Base-by-base conservation (phyloP, 2,888 invertebrate genomes). In the Sturmia bella region DNA sequence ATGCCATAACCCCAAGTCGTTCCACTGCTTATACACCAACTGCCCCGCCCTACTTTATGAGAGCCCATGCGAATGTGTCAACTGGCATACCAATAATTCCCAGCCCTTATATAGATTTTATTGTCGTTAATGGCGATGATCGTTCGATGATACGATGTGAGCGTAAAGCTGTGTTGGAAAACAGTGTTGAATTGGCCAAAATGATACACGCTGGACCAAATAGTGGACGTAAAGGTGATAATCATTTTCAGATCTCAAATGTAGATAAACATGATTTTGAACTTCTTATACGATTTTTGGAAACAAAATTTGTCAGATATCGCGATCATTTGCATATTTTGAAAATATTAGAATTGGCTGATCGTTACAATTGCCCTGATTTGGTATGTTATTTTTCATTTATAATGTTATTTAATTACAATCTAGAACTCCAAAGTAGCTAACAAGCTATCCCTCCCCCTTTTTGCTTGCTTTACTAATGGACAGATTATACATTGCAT, bases 321-420 rank as follows among this genome's bases (percentile, higher is more conserved):
- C 88, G 88, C 73, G 90, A 91, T 85, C 90, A 91, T 84, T 86
- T 89, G 84, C 91, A 91, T 84, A 88, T 91, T 83, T 85, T 91
- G 56, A 89, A 89, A 76, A 90, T 91, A 80, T 87, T 91, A 39
- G 90, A 91, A 80, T 84, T 91, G 81, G 89, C 91, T 66, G 90
- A 90, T 84, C 88, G 89, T 63, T 91, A 88, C 83, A 90, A 91
- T 85, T 91, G 91, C 83, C 91, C 91, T 54, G 91, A 91, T 85
- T 85, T 91, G 85, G 89, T 91, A 78, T 87, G 88, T 83, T 68
- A 32, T 27, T 76, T 72, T 73, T 19, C 19, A 57, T 69, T 74
- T 17, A 59, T 41, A 32, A 59, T 56, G 7, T 11, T 50, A 15
- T 69, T 27, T 6, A 32, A 15, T 24, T 13, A 12, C 24, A 7